A percentile compares a stretch with the other conserved stretches of the same genome.
These are phyloP conservation scores for Drosophila parvula DNA, from an alignment of 1,140 invertebrate genomes.

Conservation along the genomic window DNA sequence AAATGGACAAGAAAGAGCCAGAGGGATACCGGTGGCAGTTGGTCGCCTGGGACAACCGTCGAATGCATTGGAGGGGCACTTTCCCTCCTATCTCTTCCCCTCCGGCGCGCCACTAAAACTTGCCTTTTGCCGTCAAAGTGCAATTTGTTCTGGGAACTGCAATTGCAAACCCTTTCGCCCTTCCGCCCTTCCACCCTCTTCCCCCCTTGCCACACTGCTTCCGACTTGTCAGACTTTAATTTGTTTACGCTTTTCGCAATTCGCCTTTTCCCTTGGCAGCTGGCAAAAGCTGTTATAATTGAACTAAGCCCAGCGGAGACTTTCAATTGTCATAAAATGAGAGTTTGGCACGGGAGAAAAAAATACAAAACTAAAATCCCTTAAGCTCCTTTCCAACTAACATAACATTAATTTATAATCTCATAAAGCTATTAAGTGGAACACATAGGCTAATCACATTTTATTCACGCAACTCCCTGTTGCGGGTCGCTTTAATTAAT, in stretches of 20 bases:
- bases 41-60: slow-evolving; percentile 75
- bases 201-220: slow-evolving; percentile 1
- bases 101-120: slow-evolving; percentile 58
- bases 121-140: slow-evolving; percentile 77
- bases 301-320: slow-evolving; percentile 42
- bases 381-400: slow-evolving; percentile 1
- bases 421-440: slow-evolving; percentile 15
- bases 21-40: slow-evolving; percentile 26
- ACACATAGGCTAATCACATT: slow-evolving; percentile 14
- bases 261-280: slow-evolving; percentile 49
- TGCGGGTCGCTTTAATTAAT: slow-evolving; percentile 34
- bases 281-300: slow-evolving; percentile 58
- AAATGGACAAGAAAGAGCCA: not conserved
- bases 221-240: slow-evolving; percentile 67
- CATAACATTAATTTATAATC: slow-evolving; percentile 31
- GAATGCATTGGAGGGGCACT: slow-evolving; percentile 65
- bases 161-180: slow-evolving; percentile 32
- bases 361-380: slow-evolving; percentile 4
- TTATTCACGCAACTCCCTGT: no score
- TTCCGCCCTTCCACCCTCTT: no score
- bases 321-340: slow-evolving; percentile 48
- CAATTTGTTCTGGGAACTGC: slow-evolving; percentile 71
- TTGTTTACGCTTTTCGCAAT: slow-evolving; percentile 66
- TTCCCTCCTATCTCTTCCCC: slow-evolving; percentile 34
- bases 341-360: slow-evolving; percentile 5